phyloP scores from a whole-genome alignment of 1,140 invertebrate species.

The Cyrtorhinus lividipennis region DNA sequence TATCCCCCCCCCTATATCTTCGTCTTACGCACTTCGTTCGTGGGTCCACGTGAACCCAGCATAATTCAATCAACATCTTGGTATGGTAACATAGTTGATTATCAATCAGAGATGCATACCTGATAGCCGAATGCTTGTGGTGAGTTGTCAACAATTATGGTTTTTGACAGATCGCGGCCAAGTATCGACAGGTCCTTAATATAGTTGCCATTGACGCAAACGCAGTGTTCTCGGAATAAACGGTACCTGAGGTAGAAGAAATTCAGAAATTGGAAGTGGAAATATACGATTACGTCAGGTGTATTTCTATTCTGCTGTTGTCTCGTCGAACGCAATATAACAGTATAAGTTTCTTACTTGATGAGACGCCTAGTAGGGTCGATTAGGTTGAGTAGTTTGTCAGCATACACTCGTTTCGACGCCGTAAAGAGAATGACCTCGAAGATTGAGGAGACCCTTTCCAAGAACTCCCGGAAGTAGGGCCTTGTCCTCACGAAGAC shows the following conservation, averaged over 20 bases:
- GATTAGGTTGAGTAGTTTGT: slow-evolving; percentile 82
- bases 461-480: slow-evolving; percentile 80
- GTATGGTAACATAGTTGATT: too few species aligned
- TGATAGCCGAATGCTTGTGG: slow-evolving; percentile 85
- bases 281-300: too few species aligned
- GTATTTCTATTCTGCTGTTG: too few species aligned
- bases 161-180: slow-evolving; percentile 80
- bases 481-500: slow-evolving; percentile 59
- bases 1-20: too few species aligned
- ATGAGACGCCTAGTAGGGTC: slow-evolving; percentile 81
- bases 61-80: too few species aligned
- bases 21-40: too few species aligned
- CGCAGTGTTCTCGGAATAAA: slow-evolving; percentile 88
- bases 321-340: not conserved
- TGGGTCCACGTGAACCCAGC: too few species aligned
- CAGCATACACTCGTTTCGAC: slow-evolving; percentile 88
- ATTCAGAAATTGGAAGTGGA: slow-evolving; percentile 15
- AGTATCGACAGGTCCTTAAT: slow-evolving; percentile 91
- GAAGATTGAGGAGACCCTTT: slow-evolving; percentile 74
- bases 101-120: too few species aligned
- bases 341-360: slow-evolving; percentile 43
- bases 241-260: slow-evolving; percentile 40
- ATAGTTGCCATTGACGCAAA: slow-evolving; percentile 91
- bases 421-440: slow-evolving; percentile 96
- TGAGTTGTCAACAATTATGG: slow-evolving; percentile 86